These are phyloP conservation scores for Todiramphus saurophagus DNA, from an alignment of 2,113 vertebrate species.

Conservation along the genomic window DNA sequence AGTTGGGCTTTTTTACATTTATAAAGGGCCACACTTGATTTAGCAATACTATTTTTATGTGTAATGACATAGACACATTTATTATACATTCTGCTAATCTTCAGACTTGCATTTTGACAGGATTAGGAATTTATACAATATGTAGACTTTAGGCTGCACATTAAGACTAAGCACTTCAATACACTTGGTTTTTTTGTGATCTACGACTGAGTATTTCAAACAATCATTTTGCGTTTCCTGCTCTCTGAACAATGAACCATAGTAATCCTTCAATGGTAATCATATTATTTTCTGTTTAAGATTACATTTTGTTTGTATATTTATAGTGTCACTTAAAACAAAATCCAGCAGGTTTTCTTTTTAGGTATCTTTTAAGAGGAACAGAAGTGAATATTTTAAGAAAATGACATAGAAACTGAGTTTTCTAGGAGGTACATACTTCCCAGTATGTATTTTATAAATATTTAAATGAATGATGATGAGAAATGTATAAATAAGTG, in stretches of 20 bases:
- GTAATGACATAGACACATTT: slow-evolving; percentile 70
- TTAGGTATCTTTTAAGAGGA: slow-evolving; percentile 48
- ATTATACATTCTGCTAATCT: slow-evolving; percentile 81
- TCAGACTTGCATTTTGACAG: slow-evolving; percentile 68
- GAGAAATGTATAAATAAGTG: slow-evolving; percentile 59
- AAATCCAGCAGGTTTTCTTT: slow-evolving; percentile 61
- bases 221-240: slow-evolving; percentile 65
- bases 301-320: slow-evolving; percentile 69
- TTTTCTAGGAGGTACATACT: slow-evolving; percentile 52
- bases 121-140: slow-evolving; percentile 74
- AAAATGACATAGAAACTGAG: slow-evolving; percentile 45
- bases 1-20: slow-evolving; percentile 61
- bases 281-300: slow-evolving; percentile 68
- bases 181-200: slow-evolving; percentile 53
- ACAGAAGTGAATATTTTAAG: slow-evolving; percentile 56
- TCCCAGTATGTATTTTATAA: slow-evolving; percentile 60
- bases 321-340: slow-evolving; percentile 67
- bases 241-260: slow-evolving; percentile 66
- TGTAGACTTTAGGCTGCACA: slow-evolving; percentile 65
- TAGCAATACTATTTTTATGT: slow-evolving; percentile 75
- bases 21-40: slow-evolving; percentile 73
- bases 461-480: slow-evolving; percentile 66
- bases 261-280: slow-evolving; percentile 68
- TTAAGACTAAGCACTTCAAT: slow-evolving; percentile 71
- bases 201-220: slow-evolving; percentile 62